Conservation (phyloP, 37 sponge, comb jelly and placozoan species). For the Cladorhizidae sp. region DNA sequence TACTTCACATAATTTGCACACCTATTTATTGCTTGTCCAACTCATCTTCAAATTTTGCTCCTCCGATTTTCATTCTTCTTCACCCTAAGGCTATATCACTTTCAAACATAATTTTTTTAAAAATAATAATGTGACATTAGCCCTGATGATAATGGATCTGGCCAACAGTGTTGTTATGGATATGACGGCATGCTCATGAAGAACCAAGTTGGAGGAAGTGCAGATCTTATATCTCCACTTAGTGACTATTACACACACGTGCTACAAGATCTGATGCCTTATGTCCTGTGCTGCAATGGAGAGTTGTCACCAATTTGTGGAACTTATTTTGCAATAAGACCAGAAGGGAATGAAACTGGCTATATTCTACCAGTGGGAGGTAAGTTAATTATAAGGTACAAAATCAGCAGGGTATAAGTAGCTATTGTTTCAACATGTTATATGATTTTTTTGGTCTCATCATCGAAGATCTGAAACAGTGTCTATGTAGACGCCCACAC, state of each 20-base stretch:
- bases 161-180: conserved; percentile 52
- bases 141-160: not conserved
- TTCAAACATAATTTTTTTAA: too few species aligned
- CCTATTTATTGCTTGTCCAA: too few species aligned
- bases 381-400: too few species aligned
- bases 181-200: conserved; percentile 1
- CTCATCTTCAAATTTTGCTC: too few species aligned
- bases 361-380: conserved; percentile 34
- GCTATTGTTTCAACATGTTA: too few species aligned
- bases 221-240: conserved; percentile 19
- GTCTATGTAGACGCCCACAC: too few species aligned
- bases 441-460: too few species aligned
- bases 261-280: conserved; percentile 28
- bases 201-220: conserved; percentile 37
- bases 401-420: too few species aligned
- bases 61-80: too few species aligned
- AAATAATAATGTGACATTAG: not conserved
- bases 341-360: conserved; percentile 19
- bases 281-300: conserved; percentile 27
- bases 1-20: too few species aligned
- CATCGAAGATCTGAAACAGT: too few species aligned
- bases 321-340: conserved; percentile 22
- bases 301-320: conserved; percentile 4
- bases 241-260: not conserved
- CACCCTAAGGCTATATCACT: too few species aligned